These are phyloP conservation scores for Ammodytes marinus DNA, from an alignment of 2,113 vertebrate genomes.

Conservation along the genomic window DNA sequence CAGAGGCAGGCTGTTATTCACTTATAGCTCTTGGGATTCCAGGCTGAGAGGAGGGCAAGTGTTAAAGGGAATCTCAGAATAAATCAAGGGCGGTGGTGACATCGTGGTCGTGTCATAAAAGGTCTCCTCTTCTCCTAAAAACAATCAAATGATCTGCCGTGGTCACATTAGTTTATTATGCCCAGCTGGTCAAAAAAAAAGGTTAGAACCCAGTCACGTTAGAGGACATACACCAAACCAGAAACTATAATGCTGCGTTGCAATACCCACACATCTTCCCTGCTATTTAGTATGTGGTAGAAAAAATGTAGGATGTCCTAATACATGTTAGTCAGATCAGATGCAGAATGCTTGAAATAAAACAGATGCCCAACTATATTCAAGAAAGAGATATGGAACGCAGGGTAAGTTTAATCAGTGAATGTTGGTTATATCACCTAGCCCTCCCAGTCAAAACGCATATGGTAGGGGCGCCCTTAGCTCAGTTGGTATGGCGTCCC, in stretches of 20 bases:
- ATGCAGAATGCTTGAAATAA: no score
- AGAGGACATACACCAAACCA: slow-evolving; percentile 42
- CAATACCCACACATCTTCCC: no score
- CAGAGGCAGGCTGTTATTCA: slow-evolving; percentile 46
- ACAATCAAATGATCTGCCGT: slow-evolving; percentile 51
- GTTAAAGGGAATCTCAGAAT: slow-evolving; percentile 41
- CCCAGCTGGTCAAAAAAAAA: slow-evolving; percentile 9
- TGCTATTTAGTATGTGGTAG: no score
- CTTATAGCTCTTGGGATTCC: slow-evolving; percentile 34
- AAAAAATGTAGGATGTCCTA: no score
- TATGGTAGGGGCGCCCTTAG: no score
- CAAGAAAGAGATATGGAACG: no score
- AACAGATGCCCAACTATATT: no score
- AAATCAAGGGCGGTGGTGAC: slow-evolving; percentile 52
- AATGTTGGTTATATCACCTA: slow-evolving; percentile 55
- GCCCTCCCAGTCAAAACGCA: slow-evolving; percentile 23
- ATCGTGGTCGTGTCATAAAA: slow-evolving; percentile 55
- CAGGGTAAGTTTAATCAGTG: slow-evolving; percentile 13
- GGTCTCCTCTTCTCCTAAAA: slow-evolving; percentile 37
- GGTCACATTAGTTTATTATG: slow-evolving; percentile 54
- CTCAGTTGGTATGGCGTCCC: no score
- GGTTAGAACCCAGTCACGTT: slow-evolving; percentile 18
- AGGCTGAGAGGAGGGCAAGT: slow-evolving; percentile 31
- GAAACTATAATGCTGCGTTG: neutral
- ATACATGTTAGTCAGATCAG: no score